Conservation (phyloP, 1,140 invertebrate genomes). For the Penaeus indicus region DNA sequence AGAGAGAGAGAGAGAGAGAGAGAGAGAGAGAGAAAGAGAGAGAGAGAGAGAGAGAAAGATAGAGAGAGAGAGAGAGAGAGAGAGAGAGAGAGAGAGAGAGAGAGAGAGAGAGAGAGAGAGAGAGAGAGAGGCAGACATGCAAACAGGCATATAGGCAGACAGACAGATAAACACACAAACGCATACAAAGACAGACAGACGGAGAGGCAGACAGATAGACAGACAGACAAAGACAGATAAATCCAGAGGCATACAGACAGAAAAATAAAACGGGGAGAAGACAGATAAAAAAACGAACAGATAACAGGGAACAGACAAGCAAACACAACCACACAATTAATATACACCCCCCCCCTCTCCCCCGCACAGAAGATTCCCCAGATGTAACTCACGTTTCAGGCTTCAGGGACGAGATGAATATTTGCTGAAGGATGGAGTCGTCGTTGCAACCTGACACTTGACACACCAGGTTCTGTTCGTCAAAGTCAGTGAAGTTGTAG, state of each 20-base stretch:
- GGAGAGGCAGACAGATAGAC: background rate
- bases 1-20: constrained; percentile 17
- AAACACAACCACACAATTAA: too few species aligned
- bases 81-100: too few species aligned
- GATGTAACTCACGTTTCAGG: constrained; percentile 50
- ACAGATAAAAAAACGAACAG: background rate
- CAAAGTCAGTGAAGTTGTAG: constrained; percentile 54
- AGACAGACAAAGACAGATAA: background rate
- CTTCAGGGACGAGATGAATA: constrained; percentile 54
- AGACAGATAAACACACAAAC: too few species aligned
- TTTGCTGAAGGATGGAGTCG: constrained; percentile 57
- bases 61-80: too few species aligned
- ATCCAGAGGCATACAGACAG: background rate
- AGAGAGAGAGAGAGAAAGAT: too few species aligned
- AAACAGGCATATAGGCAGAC: too few species aligned
- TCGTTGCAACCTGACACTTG: constrained; percentile 52
- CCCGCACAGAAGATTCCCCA: background rate
- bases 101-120: too few species aligned
- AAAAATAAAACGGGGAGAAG: background rate
- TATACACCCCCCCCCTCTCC: too few species aligned
- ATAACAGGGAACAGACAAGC: background rate
- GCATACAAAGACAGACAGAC: background rate
- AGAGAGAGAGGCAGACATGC: background rate
- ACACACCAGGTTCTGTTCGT: constrained; percentile 65
- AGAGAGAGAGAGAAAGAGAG: constrained; percentile 20